Percentiles rank a stretch among this genome's conserved stretches.
Conservation (phyloP, 2,113 vertebrate species). For the Gobiocypris rarus region DNA sequence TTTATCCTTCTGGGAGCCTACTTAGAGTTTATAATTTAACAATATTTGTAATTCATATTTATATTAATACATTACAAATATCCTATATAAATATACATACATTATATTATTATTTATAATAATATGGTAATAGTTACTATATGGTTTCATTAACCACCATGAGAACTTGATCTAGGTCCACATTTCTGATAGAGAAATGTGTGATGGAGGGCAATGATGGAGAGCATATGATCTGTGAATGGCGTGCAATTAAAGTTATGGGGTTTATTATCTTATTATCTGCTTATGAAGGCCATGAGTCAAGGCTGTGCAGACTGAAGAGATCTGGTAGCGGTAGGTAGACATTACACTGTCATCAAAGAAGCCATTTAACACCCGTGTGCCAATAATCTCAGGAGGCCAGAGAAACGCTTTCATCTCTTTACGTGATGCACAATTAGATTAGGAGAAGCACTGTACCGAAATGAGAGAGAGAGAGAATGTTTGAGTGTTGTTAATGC, state of each 20-base stretch:
- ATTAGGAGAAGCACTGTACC: constrained; percentile 10
- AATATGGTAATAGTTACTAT: background rate
- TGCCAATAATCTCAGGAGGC: constrained; percentile 32
- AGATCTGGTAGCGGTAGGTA: constrained; percentile 15
- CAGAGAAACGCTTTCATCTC: constrained; percentile 26
- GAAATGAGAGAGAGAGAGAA: background rate
- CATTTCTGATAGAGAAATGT: background rate
- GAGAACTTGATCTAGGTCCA: background rate
- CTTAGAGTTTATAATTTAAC: background rate
- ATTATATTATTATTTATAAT: background rate
- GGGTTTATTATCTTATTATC: constrained; percentile 27
- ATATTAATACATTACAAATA: background rate
- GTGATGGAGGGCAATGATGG: background rate
- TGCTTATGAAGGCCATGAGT: constrained; percentile 32
- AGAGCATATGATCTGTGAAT: constrained; percentile 8
- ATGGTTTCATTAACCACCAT: background rate
- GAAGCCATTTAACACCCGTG: constrained; percentile 28
- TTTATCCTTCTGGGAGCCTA: no score
- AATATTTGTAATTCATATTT: background rate
- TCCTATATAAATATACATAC: background rate
- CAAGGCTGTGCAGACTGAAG: constrained; percentile 21
- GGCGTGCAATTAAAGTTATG: constrained; percentile 26
- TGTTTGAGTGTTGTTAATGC: background rate
- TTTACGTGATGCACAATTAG: constrained; percentile 29
- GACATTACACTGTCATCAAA: constrained; percentile 33